Base-by-base conservation (phyloP, 2,113 vertebrate species). In the Boulengeromyrus knoepffleri region DNA sequence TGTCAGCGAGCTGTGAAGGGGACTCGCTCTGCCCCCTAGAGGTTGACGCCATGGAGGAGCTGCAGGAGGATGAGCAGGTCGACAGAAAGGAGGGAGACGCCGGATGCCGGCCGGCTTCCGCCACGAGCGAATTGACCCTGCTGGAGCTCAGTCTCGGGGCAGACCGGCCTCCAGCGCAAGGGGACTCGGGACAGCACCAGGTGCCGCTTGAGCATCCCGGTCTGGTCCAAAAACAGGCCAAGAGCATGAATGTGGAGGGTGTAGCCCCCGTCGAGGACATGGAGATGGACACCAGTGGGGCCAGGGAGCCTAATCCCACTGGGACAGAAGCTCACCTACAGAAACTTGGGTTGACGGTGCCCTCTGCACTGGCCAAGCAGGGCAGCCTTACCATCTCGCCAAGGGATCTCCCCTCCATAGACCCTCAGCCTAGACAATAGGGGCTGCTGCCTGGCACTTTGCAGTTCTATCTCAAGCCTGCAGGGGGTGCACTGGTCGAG, bases 311-410 rank as follows among this genome's bases (percentile, higher is more conserved):
- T 85, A 46, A 21, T n/a, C 7, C 70, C 94, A 92, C 90, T 95
- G 96, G 90, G 86, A 92, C 66, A 97, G 98, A 86, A 92, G 96
- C 94, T 93, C 93, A 99, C 98, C 91, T 99, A 98, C 96, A 99
- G 97, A 0, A 98, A 99, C 94, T 99, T 95, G 97, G 97, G 85
- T 95, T 99, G 21, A 99, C 98, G 0, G 93, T 99, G 80, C 97
- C 98, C 0, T 99, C 98, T 0, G 96, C 95, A 0, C 96, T 99
- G 0, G 98, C 98, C 95, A 99, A 99, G 94, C 49, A 24, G 1
- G 98, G 95, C 0, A 96, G 97, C 92, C 97, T 99, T 10, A 95
- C 96, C 94, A 93, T 99, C 92, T 99, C 98, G 52, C 97, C 97
- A 0, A 97, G 99, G 91, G 98, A 99, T 87, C 93, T 99, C 39